Percentiles rank a stretch among this genome's conserved stretches.
Conservation (phyloP, 2,113 vertebrate genomes). For the Psittacula cyanocephala region DNA sequence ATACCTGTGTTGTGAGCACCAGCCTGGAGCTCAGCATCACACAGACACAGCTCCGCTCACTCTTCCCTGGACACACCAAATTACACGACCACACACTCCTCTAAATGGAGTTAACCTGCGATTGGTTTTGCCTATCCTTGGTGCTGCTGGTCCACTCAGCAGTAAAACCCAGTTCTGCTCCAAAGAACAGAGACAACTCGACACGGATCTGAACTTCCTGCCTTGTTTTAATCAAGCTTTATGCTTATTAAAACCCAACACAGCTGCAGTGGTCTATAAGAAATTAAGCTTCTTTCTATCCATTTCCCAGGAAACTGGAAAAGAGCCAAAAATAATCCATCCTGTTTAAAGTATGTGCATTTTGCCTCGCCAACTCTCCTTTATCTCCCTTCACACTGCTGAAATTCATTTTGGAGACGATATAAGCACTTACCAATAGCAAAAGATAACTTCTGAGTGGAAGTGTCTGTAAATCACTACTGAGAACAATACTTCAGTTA, state of each 20-base stretch:
- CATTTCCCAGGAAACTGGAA: constrained; percentile 49
- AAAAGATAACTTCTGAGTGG: not conserved
- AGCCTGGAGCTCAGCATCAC: not conserved
- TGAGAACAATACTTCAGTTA: not conserved
- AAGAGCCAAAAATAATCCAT: constrained; percentile 9
- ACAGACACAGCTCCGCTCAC: not conserved
- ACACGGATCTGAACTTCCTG: not conserved
- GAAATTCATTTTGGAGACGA: not conserved
- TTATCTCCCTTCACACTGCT: not conserved
- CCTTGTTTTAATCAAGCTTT: not conserved
- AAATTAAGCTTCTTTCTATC: constrained; percentile 32
- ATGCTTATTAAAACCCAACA: constrained; percentile 16
- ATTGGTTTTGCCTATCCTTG: not conserved
- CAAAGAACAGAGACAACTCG: not conserved
- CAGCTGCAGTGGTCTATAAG: constrained; percentile 6
- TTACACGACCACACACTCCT: fast-evolving
- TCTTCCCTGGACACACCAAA: not conserved
- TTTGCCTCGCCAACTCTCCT: not conserved
- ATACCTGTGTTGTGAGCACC: not conserved
- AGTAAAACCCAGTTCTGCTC: not conserved
- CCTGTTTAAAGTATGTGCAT: not conserved
- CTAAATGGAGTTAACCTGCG: not conserved
- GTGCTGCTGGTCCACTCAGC: not conserved
- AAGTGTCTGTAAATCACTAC: not conserved
- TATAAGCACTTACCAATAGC: not conserved